Percentiles rank a stretch among this genome's conserved stretches.
Evolutionary conservation across 2,888 invertebrate species (phyloP).

Genomic region (Biston betularia): DNA sequence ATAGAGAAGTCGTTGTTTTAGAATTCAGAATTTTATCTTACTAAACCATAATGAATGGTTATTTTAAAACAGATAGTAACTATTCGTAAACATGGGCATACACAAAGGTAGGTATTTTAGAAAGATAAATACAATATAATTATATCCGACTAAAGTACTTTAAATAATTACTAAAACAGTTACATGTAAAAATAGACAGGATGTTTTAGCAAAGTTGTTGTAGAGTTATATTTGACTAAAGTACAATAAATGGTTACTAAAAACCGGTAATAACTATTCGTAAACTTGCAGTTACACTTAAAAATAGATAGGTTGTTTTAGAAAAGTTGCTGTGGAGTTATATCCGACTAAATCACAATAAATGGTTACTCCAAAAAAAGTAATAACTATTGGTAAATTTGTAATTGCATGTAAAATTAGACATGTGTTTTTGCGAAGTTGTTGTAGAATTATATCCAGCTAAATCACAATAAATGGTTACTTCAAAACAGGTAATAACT

Average conservation of each 20-base stretch:
- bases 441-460: constrained; percentile 5
- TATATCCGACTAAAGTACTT: no score
- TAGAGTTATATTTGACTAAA: constrained; percentile 12
- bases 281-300: constrained; percentile 67
- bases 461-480: constrained; percentile 25
- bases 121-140: no score
- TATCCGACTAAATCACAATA: constrained; percentile 20
- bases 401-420: constrained; percentile 56
- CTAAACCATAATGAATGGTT: no score
- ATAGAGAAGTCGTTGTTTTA: no score
- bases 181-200: no score
- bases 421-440: no score
- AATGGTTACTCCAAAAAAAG: constrained; percentile 49
- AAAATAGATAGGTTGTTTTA: constrained; percentile 68
- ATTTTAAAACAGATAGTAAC: no score
- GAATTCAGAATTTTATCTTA: no score
- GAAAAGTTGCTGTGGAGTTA: not conserved
- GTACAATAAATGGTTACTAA: constrained; percentile 26
- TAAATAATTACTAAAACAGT: no score
- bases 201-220: no score
- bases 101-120: no score
- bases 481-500: constrained; percentile 58
- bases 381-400: constrained; percentile 62
- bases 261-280: constrained; percentile 62
- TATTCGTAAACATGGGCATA: no score